Percentiles rank a stretch among this genome's conserved stretches.
These are phyloP conservation scores for Drosophila austrosaltans DNA, from an alignment of 2,888 invertebrate genomes.

Conservation along the genomic window DNA sequence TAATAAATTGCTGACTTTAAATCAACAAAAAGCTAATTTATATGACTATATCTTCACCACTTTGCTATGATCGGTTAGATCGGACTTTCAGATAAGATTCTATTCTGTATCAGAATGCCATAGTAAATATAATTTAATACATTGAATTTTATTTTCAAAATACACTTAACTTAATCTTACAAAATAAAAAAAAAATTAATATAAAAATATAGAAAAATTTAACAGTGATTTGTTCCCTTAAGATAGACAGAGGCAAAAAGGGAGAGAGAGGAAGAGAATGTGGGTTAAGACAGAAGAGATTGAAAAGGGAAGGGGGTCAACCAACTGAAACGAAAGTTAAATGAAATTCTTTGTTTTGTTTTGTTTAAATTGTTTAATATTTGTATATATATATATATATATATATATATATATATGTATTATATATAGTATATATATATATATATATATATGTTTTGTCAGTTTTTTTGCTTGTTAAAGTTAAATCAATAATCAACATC, in stretches of 20 bases:
- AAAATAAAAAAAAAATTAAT: too few species aligned
- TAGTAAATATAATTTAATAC: too few species aligned
- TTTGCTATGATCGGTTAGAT: too few species aligned
- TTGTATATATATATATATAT: slow-evolving; percentile 55
- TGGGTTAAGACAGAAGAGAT: slow-evolving; percentile 40
- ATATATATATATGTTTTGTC: slow-evolving; percentile 65
- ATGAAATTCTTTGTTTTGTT: slow-evolving; percentile 42
- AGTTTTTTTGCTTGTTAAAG: slow-evolving; percentile 58
- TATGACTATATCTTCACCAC: too few species aligned
- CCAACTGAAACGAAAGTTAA: slow-evolving; percentile 66
- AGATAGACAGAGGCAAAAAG: neutral
- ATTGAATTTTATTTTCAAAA: too few species aligned
- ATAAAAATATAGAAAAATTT: neutral
- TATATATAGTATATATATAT: slow-evolving; percentile 60
- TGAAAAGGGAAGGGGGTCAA: neutral
- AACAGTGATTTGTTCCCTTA: neutral
- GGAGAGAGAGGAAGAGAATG: slow-evolving; percentile 30
- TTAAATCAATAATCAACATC: slow-evolving; percentile 80
- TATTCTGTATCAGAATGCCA: too few species aligned
- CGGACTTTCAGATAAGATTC: too few species aligned
- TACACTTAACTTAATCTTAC: too few species aligned
- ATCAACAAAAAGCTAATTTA: too few species aligned
- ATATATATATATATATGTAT: slow-evolving; percentile 27
- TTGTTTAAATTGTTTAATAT: slow-evolving; percentile 56
- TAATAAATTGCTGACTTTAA: too few species aligned